Conservation (phyloP, 2,888 invertebrate species). For the Dendrolimus houi region DNA sequence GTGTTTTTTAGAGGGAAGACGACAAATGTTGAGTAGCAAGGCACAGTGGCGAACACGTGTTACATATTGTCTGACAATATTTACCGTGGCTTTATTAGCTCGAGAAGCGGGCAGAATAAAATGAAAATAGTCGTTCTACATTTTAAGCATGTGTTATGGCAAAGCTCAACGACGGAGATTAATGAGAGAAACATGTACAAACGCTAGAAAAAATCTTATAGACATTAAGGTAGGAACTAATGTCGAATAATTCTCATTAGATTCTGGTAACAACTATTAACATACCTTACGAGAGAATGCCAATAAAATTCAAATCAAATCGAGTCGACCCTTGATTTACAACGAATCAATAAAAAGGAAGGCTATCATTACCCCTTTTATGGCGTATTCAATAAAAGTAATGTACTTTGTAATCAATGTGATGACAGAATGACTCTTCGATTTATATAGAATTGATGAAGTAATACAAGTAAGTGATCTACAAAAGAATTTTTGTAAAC, state of each 20-base stretch:
- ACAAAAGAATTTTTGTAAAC: too few relatives aligned
- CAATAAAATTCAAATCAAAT: constrained; percentile 71
- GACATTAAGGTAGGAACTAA: background rate
- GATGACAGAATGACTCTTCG: constrained; percentile 30
- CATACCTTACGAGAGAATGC: constrained; percentile 48
- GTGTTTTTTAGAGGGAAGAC: constrained; percentile 67
- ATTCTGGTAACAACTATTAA: constrained; percentile 53
- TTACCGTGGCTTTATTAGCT: constrained; percentile 66
- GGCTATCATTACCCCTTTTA: constrained; percentile 69
- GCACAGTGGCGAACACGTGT: constrained; percentile 68
- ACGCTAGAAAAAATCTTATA: too few relatives aligned
- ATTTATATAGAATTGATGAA: constrained; percentile 16
- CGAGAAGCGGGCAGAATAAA: constrained; percentile 47
- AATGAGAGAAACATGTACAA: background rate
- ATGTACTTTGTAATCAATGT: constrained; percentile 53
- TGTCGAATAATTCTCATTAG: constrained; percentile 43
- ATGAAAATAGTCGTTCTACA: constrained; percentile 52
- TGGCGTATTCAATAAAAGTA: constrained; percentile 68
- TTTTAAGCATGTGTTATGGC: constrained; percentile 44
- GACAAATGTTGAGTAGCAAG: constrained; percentile 64
- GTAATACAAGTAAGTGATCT: too few relatives aligned
- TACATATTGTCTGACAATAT: constrained; percentile 72
- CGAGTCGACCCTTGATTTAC: constrained; percentile 69
- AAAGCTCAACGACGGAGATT: constrained; percentile 10
- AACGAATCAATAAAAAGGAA: constrained; percentile 70